These are phyloP conservation scores for Tholera decimalis DNA, from an alignment of 2,888 invertebrate genomes.

Conservation along the genomic window DNA sequence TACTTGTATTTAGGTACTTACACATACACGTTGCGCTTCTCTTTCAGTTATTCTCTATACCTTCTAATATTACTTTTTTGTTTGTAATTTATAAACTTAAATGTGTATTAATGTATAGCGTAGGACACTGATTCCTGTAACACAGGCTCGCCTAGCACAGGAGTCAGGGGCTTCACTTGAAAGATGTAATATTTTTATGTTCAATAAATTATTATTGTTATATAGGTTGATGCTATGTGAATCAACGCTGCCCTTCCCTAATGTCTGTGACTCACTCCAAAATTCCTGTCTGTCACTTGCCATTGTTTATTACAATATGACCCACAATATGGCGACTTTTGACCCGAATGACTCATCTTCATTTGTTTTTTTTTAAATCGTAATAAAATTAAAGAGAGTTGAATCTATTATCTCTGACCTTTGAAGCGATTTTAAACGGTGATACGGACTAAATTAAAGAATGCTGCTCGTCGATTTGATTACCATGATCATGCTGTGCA, in stretches of 20 bases:
- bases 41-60: too few species aligned
- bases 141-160: too few species aligned
- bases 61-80: too few species aligned
- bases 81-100: too few species aligned
- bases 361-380: slow-evolving; percentile 39
- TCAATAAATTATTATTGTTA: too few species aligned
- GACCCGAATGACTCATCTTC: slow-evolving; percentile 55
- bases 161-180: too few species aligned
- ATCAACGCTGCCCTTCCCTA: slow-evolving; percentile 22
- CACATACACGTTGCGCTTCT: too few species aligned
- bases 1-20: too few species aligned
- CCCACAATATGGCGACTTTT: slow-evolving; percentile 57
- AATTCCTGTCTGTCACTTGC: slow-evolving; percentile 31
- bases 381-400: slow-evolving; percentile 35
- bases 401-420: slow-evolving; percentile 34
- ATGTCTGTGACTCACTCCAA: slow-evolving; percentile 39
- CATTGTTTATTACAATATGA: too few species aligned
- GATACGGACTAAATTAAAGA: slow-evolving; percentile 15
- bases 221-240: neutral
- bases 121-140: too few species aligned
- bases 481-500: neutral
- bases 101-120: too few species aligned
- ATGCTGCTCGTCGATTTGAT: neutral
- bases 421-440: slow-evolving; percentile 10
- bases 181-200: too few species aligned